Evolutionary conservation across 2,797 vertebrate species (phyloP).

Genomic region (Gadopsis marmoratus): DNA sequence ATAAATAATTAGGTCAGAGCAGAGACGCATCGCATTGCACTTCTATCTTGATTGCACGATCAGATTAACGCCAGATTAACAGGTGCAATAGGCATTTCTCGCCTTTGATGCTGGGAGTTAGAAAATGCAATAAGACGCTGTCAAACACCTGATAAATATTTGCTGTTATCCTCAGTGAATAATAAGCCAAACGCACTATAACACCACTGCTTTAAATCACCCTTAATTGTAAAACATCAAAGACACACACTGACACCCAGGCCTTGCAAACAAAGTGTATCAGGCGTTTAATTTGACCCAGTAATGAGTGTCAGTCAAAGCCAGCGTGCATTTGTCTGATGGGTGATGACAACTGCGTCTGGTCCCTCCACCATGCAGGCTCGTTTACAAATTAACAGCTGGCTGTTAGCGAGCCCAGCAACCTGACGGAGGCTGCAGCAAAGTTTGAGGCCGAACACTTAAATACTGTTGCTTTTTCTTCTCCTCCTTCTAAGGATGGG

Average conservation of each 20-base stretch:
- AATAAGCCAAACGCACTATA: not conserved
- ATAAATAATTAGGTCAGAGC: slow-evolving; percentile 81
- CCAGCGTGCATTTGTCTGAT: slow-evolving; percentile 55
- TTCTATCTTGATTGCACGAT: slow-evolving; percentile 64
- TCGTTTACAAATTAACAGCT: slow-evolving; percentile 77
- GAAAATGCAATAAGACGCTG: slow-evolving; percentile 5
- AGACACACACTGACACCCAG: not conserved
- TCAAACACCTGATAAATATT: slow-evolving; percentile 3
- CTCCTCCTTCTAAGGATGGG: not conserved
- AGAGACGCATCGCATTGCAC: slow-evolving; percentile 68
- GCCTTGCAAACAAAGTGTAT: slow-evolving; percentile 9
- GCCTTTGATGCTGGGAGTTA: slow-evolving; percentile 54
- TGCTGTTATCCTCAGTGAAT: not conserved
- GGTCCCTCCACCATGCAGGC: slow-evolving; percentile 69
- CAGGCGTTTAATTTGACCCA: slow-evolving; percentile 10
- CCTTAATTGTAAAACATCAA: not conserved
- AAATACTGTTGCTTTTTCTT: not conserved
- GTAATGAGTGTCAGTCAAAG: slow-evolving; percentile 65
- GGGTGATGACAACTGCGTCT: slow-evolving; percentile 78
- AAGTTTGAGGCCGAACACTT: slow-evolving; percentile 40
- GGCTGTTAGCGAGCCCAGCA: slow-evolving; percentile 26
- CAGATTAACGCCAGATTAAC: slow-evolving; percentile 67
- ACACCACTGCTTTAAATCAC: not conserved
- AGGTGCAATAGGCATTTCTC: slow-evolving; percentile 71
- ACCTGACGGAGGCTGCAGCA: slow-evolving; percentile 17